Conservation (phyloP, 2,113 vertebrate species). For the Brachyhypopomus gauderio region DNA sequence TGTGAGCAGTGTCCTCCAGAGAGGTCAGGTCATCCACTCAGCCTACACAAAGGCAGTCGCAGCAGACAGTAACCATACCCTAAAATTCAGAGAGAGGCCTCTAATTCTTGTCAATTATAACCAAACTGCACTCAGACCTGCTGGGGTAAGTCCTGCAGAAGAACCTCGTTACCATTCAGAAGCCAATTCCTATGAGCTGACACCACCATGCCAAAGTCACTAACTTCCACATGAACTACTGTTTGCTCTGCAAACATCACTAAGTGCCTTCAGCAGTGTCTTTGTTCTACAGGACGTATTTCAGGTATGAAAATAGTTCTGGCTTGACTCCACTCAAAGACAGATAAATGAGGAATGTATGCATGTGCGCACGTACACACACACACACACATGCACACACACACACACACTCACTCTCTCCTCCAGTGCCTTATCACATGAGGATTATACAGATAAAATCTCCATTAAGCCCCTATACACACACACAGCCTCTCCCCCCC, state of each 20-base stretch:
- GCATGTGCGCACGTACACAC: conserved; percentile 34
- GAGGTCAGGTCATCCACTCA: no score
- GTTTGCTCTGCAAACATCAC: conserved; percentile 30
- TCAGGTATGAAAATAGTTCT: conserved; percentile 37
- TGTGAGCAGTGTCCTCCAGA: background rate
- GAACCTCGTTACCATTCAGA: background rate
- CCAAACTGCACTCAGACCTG: background rate
- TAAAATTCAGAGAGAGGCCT: background rate
- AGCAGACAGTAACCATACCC: background rate
- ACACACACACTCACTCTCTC: conserved; percentile 36
- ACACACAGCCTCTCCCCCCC: background rate
- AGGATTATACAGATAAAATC: conserved; percentile 61
- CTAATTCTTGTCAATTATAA: conserved; percentile 2
- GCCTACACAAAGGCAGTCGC: no score
- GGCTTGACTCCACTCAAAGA: conserved; percentile 2
- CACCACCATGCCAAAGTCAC: background rate
- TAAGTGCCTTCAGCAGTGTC: background rate
- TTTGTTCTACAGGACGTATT: conserved; percentile 16
- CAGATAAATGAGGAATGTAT: conserved; percentile 28
- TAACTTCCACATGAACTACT: conserved; percentile 8
- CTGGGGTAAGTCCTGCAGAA: background rate
- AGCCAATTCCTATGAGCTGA: background rate
- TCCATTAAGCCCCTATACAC: conserved; percentile 56
- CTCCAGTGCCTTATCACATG: conserved; percentile 36
- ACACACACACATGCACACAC: conserved; percentile 40